Base-by-base conservation (phyloP, 1,140 invertebrate genomes). In the Dufourea novaeangliae region DNA sequence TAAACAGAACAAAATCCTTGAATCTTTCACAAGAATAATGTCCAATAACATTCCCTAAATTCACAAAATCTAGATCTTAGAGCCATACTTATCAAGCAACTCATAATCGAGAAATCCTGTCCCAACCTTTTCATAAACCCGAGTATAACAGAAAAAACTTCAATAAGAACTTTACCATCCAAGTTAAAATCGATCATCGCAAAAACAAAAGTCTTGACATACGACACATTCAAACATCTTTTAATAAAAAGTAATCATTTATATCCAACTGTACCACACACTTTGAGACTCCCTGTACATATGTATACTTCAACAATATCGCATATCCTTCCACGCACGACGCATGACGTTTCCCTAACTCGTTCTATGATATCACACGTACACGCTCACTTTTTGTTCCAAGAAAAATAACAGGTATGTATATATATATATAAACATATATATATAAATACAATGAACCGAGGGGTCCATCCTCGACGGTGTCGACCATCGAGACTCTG, bases 391-490 rank as follows among this genome's bases (percentile, higher is more conserved):
- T 52, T 66, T 57, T 70, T 70, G 59, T 57, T 68, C 66, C 75
- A 77, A 84, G 79, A 83, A 81, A 87, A 88, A 88, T 87, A 85
- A 85, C 78, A 69, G 52, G 44, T 84, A 78, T 79, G 75, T 72
- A 72, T 78, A 50, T 86, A 80, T 84, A 52, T 80, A 81, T 82
- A 80, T 76, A 83, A 62, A 75, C 67, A 78, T 82, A 54, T 81
- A 85, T 61, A 75, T 69, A 68, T 78, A 71, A 67, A 82, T 81
- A 88, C 75, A 46, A 57, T 11, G 64, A 69, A 71, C 54, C 27
- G 71, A 12, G 20, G 72, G 44, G 57, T 74, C 50, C 69, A 52
- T 41, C 25, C 27, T 39, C 14, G 39, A n/a, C 44, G 57, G 44
- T 22, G 10, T 41, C 37, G 41, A 37, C 8, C 20, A 6, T 20